phyloP scores from a whole-genome alignment of 2,888 invertebrate species.

The Eucera pruinosa region DNA sequence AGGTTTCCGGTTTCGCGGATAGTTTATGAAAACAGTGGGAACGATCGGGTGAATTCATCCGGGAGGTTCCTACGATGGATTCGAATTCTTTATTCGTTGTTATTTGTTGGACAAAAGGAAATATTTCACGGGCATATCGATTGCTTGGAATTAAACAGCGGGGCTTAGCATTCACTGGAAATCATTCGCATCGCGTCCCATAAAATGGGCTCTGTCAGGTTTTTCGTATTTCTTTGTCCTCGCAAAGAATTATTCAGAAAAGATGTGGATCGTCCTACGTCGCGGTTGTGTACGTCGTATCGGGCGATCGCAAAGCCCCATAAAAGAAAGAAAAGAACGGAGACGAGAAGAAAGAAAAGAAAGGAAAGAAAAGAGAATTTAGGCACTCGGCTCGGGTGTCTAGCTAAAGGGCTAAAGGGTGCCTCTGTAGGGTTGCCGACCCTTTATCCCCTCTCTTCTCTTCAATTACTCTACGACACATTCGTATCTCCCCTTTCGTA shows the following conservation, averaged over 20 bases:
- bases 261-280: constrained; percentile 62
- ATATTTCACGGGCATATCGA: constrained; percentile 16
- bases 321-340: constrained; percentile 34
- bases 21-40: not conserved
- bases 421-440: constrained; percentile 67
- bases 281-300: constrained; percentile 51
- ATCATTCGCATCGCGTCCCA: constrained; percentile 45
- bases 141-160: constrained; percentile 22
- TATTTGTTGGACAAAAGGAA: constrained; percentile 2
- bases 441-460: constrained; percentile 46
- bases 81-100: constrained; percentile 20
- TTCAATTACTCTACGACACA: constrained; percentile 19
- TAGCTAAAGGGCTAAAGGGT: constrained; percentile 56
- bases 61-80: not conserved
- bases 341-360: too few species aligned
- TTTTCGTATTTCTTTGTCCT: constrained; percentile 33
- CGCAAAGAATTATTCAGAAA: constrained; percentile 54
- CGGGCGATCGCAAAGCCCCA: constrained; percentile 54
- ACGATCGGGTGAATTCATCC: not conserved
- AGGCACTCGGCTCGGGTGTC: constrained; percentile 62
- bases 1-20: not conserved
- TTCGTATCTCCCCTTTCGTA: constrained; percentile 32
- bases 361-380: constrained; percentile 56
- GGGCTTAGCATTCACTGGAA: constrained; percentile 22
- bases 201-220: constrained; percentile 44